A percentile compares a stretch with the other conserved stretches of the same genome.
phyloP scores from a whole-genome alignment of 92 coral and sea anemone species.

The Phymanthus crucifer region DNA sequence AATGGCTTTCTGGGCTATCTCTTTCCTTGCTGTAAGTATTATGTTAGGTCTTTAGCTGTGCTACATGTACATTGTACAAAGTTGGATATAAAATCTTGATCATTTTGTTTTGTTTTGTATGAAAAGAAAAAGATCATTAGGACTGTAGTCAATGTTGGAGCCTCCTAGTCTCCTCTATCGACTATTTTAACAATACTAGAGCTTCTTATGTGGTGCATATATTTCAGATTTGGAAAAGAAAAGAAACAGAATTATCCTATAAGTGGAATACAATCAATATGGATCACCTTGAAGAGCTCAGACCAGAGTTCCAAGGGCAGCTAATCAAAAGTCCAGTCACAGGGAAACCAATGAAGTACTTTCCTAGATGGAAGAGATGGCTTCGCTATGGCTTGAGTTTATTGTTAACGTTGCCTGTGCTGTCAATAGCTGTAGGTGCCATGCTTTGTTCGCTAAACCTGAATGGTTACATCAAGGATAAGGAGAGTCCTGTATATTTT shows the following conservation, averaged over 20 bases:
- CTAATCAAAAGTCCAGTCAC: slow-evolving; percentile 87
- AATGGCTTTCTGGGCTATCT: slow-evolving; percentile 97
- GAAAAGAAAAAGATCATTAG: too few species aligned
- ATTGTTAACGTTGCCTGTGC: slow-evolving; percentile 82
- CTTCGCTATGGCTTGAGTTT: slow-evolving; percentile 91
- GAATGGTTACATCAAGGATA: slow-evolving; percentile 97
- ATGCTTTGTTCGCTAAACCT: slow-evolving; percentile 95
- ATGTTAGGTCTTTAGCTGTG: too few species aligned
- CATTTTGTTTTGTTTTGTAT: too few species aligned
- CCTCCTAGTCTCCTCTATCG: too few species aligned
- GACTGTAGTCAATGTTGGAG: too few species aligned
- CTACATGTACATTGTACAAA: too few species aligned
- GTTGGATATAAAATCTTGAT: too few species aligned
- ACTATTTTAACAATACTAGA: too few species aligned
- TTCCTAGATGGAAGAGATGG: slow-evolving; percentile 96
- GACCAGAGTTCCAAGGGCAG: slow-evolving; percentile 87
- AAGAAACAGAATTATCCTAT: slow-evolving; percentile 83
- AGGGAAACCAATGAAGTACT: slow-evolving; percentile 90
- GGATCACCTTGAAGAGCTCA: slow-evolving; percentile 71
- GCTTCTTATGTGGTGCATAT: too few species aligned
- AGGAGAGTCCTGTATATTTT: slow-evolving; percentile 93
- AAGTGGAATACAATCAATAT: slow-evolving; percentile 82
- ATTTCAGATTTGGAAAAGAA: slow-evolving; percentile 83
- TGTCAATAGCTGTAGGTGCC: slow-evolving; percentile 84
- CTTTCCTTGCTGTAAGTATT: slow-evolving; percentile 78